Base-by-base conservation (phyloP, 1,140 invertebrate species). In the Drosophila kepulauana region DNA sequence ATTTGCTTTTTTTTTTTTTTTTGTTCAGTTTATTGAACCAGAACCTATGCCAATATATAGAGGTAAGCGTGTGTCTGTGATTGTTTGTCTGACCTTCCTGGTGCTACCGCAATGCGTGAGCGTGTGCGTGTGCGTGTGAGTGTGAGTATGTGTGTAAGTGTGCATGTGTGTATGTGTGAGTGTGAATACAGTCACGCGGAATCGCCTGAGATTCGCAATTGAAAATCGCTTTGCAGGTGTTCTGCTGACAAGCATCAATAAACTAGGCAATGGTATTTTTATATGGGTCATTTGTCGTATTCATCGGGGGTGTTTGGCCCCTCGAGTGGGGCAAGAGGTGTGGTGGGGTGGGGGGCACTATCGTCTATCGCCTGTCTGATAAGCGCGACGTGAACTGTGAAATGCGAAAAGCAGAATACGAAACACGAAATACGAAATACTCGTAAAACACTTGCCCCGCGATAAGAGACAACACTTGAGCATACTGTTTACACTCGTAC, bases 11-110 rank as follows among this genome's bases (percentile, higher is more conserved):
- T 49, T 13, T 54, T 67, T 49, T 13, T 30, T 52, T 73, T 72
- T 48, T 74, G 30, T 81, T 52, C n/a, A 76, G 79, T 82, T 77
- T 82, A 77, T 79, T 87, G 82, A 87, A 86, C 82, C 82, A 77
- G 82, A 79, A 79, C 71, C 75, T 56, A 78, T 15, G 48, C 66
- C 75, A 87, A 86, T 81, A 68, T 63, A 65, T 63, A 65, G 54
- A 59, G 51, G 11, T 70, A 35, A 51, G 43, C 61, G 52, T 59
- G 51, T 33, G 62, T 16, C 20, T 25, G 20, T 25, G 20, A 25
- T 8, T 46, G 56, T 69, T 66, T 68, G 41, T 8, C 6, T 38
- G 10, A 38, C 35, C 35, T 38, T 38, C 35, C 35, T 38, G 7
- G 6, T 8, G 35, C 7, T 33, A 6, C 30, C 30, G 30, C 20